Base-by-base conservation (phyloP, 2,113 vertebrate genomes). In the Mola mola region DNA sequence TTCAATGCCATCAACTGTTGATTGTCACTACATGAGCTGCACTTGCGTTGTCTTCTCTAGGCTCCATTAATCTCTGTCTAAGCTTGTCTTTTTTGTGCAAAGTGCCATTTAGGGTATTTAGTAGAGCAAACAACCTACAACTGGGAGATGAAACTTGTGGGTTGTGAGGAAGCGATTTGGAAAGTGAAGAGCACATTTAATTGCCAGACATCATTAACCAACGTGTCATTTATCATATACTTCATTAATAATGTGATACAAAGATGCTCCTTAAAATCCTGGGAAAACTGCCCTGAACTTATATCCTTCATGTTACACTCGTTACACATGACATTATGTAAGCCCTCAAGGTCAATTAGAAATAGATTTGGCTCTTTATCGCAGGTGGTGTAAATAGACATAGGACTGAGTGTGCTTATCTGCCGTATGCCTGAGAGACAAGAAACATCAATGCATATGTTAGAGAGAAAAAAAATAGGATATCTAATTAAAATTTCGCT, bases 331-430 rank as follows among this genome's bases (percentile, higher is more conserved):
- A 20, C 24, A 48, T 67, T 68, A 56, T 48, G 21, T 43, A 77
- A 65, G 53, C 19, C 65, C 62, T 31, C 64, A 64, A 78, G 75
- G 80, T 79, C 78, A 69, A 59, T 75, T 65, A 67, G 50, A 31
- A 43, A 60, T 19, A 34, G 60, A 58, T 53, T 74, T 22, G 2
- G 46, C 67, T 33, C 43, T 53, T 79, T 29, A 43, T 73, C 44
- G 29, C 50, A 40, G 62, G 11, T 40, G 38, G n/a, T 64, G 76
- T 13, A 22, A 8, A 11, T 2, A 10, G 29, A 11, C 29, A 9
- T 3, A 29, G 9, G 28, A 29, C 28, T 29, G 28, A 29, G 9
- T 29, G 28, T 29, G 28, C n/a, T n/a, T n/a, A n/a, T n/a, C n/a
- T n/a, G n/a, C n/a, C n/a, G n/a, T n/a, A n/a, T n/a, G n/a, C n/a